Evolutionary conservation across 2,113 vertebrate genomes (phyloP), one percentile per base, ranked within the genome.

Genomic region (Dicerorhinus sumatrensis): DNA sequence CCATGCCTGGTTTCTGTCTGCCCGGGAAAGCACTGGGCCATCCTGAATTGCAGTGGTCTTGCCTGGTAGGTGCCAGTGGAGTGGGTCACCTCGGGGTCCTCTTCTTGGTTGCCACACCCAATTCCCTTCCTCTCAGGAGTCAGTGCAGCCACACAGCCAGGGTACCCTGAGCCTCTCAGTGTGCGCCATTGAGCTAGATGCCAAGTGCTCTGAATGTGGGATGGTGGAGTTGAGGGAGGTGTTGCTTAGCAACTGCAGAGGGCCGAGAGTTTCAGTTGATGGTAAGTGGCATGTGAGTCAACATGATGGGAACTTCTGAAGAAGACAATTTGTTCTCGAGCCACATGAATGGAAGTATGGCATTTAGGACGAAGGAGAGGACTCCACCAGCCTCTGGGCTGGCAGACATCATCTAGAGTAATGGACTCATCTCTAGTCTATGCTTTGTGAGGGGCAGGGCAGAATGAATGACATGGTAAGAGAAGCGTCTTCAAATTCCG

Each of bases 161-260:
- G 16, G 72, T 1, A 0, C 62, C 62, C 46, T 18, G 81, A 69
- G 56, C 63, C 69, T 60, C 56, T 67, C 67, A 56, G 39, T 33
- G 25, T 79, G 63, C 90, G 56, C 56, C 70, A 54, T n/a, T 17
- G 63, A 54, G 56, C 88, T 79, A 20, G 91, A 72, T 18, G 33
- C 21, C 39, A 62, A 72, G 72, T 12, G 8, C 51, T 69, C 21
- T 36, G 60, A 80, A 62, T 60, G 58, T 56, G 14, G 56, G 58
- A 81, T 63, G 83, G 39, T 76, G 36, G 75, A 80, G 51, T 42
- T 33, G 33, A 60, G 65, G 65, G 48, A 95, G 46, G 14, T 0
- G 18, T 85, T 94, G 77, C 91, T 96, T 89, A 91, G 83, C 82
- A 95, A 79, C 70, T 14, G 8, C 21, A 42, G 25, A 80, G 48